phyloP scores from a whole-genome alignment of 2,888 invertebrate species.

The Luffia ferchaultella region DNA sequence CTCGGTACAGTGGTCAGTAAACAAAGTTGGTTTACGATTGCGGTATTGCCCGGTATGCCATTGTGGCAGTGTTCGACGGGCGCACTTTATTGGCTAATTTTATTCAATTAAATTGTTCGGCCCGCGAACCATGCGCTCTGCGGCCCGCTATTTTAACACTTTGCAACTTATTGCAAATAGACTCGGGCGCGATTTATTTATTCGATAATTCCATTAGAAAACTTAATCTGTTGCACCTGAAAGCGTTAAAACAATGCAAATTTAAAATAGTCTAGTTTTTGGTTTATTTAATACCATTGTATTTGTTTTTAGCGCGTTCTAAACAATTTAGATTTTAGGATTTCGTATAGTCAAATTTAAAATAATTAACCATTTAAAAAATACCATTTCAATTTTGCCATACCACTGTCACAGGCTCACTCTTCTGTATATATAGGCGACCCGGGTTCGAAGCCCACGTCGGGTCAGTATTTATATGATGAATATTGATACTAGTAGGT shows the following conservation, averaged over 20 bases:
- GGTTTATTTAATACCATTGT: no score
- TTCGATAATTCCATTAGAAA: not conserved
- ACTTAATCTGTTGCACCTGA: not conserved
- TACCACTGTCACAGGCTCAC: no score
- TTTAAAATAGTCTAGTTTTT: no score
- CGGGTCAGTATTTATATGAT: no score
- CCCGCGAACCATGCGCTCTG: slow-evolving; percentile 26
- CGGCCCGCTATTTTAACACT: slow-evolving; percentile 43
- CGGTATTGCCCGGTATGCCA: slow-evolving; percentile 48
- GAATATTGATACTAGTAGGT: no score
- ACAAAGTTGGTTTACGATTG: slow-evolving; percentile 49
- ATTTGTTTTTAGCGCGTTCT: no score
- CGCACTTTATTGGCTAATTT: slow-evolving; percentile 63
- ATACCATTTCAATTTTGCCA: no score
- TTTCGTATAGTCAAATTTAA: no score
- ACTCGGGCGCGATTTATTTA: slow-evolving; percentile 12
- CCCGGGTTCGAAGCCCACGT: no score
- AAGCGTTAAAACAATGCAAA: not conserved
- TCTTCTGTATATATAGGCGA: no score
- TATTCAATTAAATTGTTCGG: slow-evolving; percentile 62
- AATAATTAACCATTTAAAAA: no score
- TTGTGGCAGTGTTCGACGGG: slow-evolving; percentile 48
- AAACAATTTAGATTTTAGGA: no score
- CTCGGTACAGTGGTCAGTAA: slow-evolving; percentile 41
- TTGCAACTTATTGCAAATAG: slow-evolving; percentile 38